Conservation (phyloP, 2,797 vertebrate species). For the Otolemur crassicaudatus region DNA sequence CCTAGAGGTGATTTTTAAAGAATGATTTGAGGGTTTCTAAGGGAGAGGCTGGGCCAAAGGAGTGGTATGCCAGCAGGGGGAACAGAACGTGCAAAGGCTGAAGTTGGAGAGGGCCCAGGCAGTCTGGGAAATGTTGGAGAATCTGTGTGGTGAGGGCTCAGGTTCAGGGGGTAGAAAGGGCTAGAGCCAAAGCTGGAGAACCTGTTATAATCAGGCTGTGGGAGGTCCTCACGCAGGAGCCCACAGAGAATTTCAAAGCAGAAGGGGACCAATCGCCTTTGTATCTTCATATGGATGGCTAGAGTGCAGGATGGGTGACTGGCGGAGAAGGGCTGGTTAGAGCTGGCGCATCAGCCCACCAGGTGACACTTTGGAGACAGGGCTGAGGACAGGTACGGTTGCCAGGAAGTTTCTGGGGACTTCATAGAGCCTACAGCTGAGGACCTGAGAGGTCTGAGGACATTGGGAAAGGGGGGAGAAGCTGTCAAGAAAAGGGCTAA, state of each 20-base stretch:
- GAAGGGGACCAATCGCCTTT: neutral
- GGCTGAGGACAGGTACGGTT: fast-evolving
- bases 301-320: neutral
- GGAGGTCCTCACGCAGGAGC: neutral
- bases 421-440: neutral
- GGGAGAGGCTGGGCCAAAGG: neutral
- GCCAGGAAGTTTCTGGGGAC: neutral
- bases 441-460: neutral
- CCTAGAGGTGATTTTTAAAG: neutral
- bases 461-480: neutral
- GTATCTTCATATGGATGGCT: neutral
- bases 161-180: neutral
- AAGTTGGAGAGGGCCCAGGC: neutral
- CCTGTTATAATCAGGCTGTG: neutral
- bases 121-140: neutral
- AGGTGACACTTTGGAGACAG: neutral
- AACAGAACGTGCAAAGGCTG: neutral
- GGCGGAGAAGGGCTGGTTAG: neutral
- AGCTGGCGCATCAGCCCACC: neutral
- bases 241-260: neutral
- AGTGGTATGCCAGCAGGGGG: neutral
- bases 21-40: neutral
- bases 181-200: neutral
- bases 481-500: neutral
- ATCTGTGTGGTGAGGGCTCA: fast-evolving